Conservation (phyloP, 2,888 invertebrate genomes). For the Drosophila heteroneura region DNA sequence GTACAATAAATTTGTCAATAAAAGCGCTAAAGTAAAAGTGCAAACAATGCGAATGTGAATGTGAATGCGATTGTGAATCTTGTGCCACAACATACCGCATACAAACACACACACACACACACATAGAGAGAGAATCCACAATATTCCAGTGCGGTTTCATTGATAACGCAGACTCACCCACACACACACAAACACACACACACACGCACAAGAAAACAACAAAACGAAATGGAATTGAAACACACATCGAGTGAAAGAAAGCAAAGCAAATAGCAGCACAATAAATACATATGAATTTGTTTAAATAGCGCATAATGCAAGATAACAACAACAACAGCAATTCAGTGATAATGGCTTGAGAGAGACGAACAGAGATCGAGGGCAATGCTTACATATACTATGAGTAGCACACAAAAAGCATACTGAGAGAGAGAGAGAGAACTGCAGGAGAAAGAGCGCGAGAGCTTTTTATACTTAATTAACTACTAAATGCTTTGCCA, state of each 20-base stretch:
- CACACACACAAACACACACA: conserved; percentile 5
- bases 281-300: conserved; percentile 21
- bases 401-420: neutral
- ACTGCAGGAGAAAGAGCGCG: neutral
- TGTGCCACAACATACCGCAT: conserved; percentile 4
- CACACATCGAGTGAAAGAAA: conserved; percentile 50
- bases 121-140: conserved; percentile 28
- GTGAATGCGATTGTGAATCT: conserved; percentile 21
- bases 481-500: conserved; percentile 10
- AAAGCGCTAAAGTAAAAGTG: conserved; percentile 74
- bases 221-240: conserved; percentile 70
- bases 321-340: conserved; percentile 32
- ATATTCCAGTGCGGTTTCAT: conserved; percentile 53
- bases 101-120: neutral
- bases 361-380: conserved; percentile 33
- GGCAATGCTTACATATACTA: conserved; percentile 38
- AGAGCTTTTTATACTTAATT: conserved; percentile 5
- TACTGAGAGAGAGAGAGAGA: neutral
- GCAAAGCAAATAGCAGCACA: conserved; percentile 43
- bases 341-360: conserved; percentile 48
- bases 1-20: conserved; percentile 72
- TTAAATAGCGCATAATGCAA: conserved; percentile 39
- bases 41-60: conserved; percentile 70
- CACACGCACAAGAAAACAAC: conserved; percentile 5
- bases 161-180: conserved; percentile 67